Evolutionary conservation across 2,888 invertebrate genomes (phyloP).

Genomic region (Leptopilina drosophilae): DNA sequence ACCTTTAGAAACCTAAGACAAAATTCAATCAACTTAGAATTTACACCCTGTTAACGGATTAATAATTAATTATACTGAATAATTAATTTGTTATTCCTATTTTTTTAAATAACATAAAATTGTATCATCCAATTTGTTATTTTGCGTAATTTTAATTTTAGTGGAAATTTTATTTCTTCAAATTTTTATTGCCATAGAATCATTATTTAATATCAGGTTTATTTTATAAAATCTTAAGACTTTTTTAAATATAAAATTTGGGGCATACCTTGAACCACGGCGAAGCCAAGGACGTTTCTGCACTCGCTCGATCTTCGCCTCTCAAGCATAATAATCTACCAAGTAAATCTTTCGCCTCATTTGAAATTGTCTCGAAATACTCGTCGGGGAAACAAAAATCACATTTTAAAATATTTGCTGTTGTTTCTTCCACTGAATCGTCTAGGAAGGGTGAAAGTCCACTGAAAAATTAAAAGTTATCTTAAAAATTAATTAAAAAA

Average conservation of each 20-base stretch:
- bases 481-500: no score
- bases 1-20: constrained; percentile 70
- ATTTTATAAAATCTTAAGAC: no score
- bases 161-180: no score
- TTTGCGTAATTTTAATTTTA: no score
- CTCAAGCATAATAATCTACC: constrained; percentile 81
- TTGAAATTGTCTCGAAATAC: constrained; percentile 84
- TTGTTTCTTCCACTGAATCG: constrained; percentile 90
- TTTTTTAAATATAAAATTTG: no score
- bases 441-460: constrained; percentile 90
- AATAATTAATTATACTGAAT: no score
- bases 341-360: constrained; percentile 84
- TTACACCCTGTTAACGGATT: no score
- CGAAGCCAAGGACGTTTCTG: constrained; percentile 76
- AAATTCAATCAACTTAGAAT: not conserved
- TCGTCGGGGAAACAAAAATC: constrained; percentile 91
- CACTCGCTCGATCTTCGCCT: constrained; percentile 78
- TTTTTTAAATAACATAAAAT: no score
- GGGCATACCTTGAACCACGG: constrained; percentile 76
- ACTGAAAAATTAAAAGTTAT: constrained; percentile 77
- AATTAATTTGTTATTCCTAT: no score
- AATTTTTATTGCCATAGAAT: no score
- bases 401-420: constrained; percentile 88
- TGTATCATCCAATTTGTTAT: no score
- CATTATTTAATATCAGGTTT: no score